Percentiles rank a stretch among this genome's conserved stretches.
phyloP scores from a whole-genome alignment of 2,113 vertebrate genomes.

The Urocynchramus pylzowi region DNA sequence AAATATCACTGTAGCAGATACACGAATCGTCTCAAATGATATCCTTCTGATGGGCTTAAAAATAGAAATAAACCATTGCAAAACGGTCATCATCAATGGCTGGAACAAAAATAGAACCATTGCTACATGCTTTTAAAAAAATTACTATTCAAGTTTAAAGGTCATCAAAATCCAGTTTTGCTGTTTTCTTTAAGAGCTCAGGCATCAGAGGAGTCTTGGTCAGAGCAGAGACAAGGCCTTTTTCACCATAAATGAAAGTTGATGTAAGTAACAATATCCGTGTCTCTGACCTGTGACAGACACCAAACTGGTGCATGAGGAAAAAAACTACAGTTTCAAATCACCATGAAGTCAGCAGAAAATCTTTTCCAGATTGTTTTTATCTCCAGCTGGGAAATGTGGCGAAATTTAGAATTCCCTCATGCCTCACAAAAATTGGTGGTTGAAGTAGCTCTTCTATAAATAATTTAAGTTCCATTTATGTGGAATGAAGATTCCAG shows the following conservation, averaged over 20 bases:
- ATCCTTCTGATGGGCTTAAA: not conserved
- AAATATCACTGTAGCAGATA: not conserved
- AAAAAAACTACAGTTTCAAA: not conserved
- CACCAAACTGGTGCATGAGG: not conserved
- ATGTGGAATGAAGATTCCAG: not conserved
- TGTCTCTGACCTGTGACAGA: not conserved
- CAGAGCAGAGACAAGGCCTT: not conserved
- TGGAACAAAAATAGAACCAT: not conserved
- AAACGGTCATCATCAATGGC: not conserved
- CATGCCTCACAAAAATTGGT: not conserved
- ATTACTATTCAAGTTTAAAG: not conserved
- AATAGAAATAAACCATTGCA: not conserved
- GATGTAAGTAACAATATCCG: not conserved
- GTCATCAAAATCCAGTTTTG: not conserved
- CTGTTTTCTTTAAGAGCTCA: not conserved
- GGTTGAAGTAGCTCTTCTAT: not conserved
- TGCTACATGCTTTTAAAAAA: not conserved
- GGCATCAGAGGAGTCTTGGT: not conserved
- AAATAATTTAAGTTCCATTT: not conserved
- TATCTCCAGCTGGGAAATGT: not conserved
- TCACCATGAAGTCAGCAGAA: not conserved
- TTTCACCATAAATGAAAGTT: not conserved
- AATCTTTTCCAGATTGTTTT: not conserved
- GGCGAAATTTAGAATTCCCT: not conserved
- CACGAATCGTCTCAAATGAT: rapidly evolving